Conservation (phyloP, 2,888 invertebrate species). For the Miltochrista miniata region DNA sequence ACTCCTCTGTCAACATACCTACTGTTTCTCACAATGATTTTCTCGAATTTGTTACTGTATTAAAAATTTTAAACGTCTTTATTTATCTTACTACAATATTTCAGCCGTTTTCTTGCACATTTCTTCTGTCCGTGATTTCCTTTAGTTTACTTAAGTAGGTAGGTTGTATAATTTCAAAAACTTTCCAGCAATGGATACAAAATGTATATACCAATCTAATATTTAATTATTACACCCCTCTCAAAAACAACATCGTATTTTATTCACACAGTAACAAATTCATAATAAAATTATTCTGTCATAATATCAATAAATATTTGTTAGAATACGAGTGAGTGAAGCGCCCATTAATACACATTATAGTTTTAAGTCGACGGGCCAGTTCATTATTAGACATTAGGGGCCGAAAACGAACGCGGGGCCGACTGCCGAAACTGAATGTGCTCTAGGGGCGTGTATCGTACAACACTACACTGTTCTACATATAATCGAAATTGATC, state of each 20-base stretch:
- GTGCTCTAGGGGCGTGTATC: constrained; percentile 26
- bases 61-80: too few relatives aligned
- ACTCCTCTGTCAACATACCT: too few relatives aligned
- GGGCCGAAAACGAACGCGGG: constrained; percentile 32
- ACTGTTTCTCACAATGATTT: too few relatives aligned
- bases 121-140: too few relatives aligned
- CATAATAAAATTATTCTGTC: constrained; percentile 13
- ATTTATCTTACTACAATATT: too few relatives aligned
- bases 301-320: constrained; percentile 24
- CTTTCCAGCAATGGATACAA: not conserved
- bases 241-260: constrained; percentile 3
- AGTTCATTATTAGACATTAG: constrained; percentile 62
- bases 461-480: constrained; percentile 7
- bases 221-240: not conserved
- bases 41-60: too few relatives aligned
- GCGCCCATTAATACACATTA: constrained; percentile 54
- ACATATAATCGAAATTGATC: not conserved
- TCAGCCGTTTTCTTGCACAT: too few relatives aligned
- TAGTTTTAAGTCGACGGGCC: constrained; percentile 54
- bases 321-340: constrained; percentile 37
- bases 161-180: too few relatives aligned
- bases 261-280: constrained; percentile 8
- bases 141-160: too few relatives aligned
- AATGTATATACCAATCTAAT: not conserved
- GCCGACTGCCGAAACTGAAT: constrained; percentile 21